Base-by-base conservation (phyloP, 2,113 vertebrate genomes). In the Cottus gobio region DNA sequence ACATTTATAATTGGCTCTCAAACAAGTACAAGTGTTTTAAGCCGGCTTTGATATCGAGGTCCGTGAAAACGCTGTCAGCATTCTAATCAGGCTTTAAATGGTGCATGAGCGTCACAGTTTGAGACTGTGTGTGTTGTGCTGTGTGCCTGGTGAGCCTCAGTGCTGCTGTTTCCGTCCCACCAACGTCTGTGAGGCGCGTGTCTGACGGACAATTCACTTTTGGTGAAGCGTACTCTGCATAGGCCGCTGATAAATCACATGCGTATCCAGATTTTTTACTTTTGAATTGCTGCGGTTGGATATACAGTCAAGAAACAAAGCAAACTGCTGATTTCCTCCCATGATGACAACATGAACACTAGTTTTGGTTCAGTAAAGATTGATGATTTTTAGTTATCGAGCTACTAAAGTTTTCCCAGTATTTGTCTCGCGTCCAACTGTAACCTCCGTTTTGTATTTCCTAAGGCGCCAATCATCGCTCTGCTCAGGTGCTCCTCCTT, bases 381-480 rank as follows among this genome's bases (percentile, higher is more conserved):
- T 50, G n/a, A 11, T 11, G 10, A 24, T 18, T 56, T 56, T 26
- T 9, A 52, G 24, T 54, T 24, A 12, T 12, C 1, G n/a, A 54
- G n/a, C n/a, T 11, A 26, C n/a, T 54, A n/a, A 4, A 54, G n/a
- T 26, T 12, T 56, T 24, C 28, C 24, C 4, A 57, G 54, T 28
- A 13, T 57, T 26, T 4, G 18, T 48, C 44, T 18, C 22, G 2
- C 42, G 2, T 0, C 57, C 44, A 42, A n/a, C 12, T 30, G 11
- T 24, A 28, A 58, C 28, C 26, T n/a, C 7, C 18, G 46, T 37
- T 57, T 42, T 56, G 4, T 30, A 3, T 24, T 68, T 73, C 79
- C 79, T 8, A 79, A 99, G 98, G 97, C 75, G 96, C 96, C 88
- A 99, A 99, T 93, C 97, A 98, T 88, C 96, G 97, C 75, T 99